Evolutionary conservation across 2,888 invertebrate species (phyloP), one percentile per base, ranked within the genome.

Genomic region (Pseudococcus longispinus): DNA sequence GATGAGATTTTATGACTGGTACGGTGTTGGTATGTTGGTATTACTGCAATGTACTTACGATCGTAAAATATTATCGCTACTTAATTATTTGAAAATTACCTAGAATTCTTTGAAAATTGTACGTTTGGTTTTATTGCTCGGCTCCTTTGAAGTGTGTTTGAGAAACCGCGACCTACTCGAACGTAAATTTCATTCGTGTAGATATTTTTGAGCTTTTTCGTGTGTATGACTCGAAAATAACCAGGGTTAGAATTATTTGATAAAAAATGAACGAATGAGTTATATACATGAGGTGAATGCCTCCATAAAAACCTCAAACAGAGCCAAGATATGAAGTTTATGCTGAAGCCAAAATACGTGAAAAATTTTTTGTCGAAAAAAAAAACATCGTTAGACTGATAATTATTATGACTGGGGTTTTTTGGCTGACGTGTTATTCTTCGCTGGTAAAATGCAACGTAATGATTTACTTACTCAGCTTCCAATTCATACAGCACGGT

Each of bases 11-110:
- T 80, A 80, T 42, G 77, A 80, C 77, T 29, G n/a, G 1, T 26
- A 1, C 29, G 70, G 26, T 26, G 13, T 13, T 26, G 26, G 65
- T 26, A 65, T n/a, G 26, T 3, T 9, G 18, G 70, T 18, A 29
- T 20, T n/a, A 26, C 13, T 8, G 2, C 1, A 8, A 65, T 26
- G 70, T 70, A 70, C 70, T 8, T 70, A 70, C 42, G 11, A 11
- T 80, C 77, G 77, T 80, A 80, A 80, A 80, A 42, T 42, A n/a
- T 18, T 26, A 80, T 80, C 32, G 5, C 13, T 37, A 29, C 29
- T 80, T 42, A 42, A 80, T 42, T 80, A 80, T 80, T 80, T 80
- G 77, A 80, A 80, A 80, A 80, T 80, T 80, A 42, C 42, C 37
- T 37, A 37, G 0, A 42, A 80, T 80, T 80, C 77, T 42, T 80